These are phyloP conservation scores for Drosophila repletoides DNA, from an alignment of 1,140 invertebrate genomes.

Conservation along the genomic window DNA sequence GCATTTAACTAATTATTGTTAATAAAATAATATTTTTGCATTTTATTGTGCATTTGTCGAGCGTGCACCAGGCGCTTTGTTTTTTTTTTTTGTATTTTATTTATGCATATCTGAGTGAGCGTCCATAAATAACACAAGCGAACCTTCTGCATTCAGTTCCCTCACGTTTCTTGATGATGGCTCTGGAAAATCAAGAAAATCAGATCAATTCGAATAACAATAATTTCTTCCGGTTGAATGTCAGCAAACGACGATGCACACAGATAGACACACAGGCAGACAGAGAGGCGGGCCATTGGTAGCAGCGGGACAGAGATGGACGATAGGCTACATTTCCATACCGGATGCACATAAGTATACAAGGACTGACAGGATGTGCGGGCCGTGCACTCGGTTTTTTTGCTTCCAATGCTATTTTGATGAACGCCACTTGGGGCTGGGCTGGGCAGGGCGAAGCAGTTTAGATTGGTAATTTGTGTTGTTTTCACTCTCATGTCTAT, in stretches of 20 bases:
- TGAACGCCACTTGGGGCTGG: neutral
- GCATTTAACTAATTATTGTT: conserved; percentile 81
- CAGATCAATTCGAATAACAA: conserved; percentile 81
- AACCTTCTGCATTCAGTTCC: conserved; percentile 9
- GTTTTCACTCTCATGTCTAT: conserved; percentile 3
- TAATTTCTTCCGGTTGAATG: conserved; percentile 76
- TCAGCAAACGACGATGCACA: conserved; percentile 49
- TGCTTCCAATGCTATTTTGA: conserved; percentile 26
- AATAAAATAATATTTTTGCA: conserved; percentile 81
- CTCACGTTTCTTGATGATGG: too few species aligned
- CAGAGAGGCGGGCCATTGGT: too few species aligned
- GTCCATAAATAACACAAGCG: conserved; percentile 63
- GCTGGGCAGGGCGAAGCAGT: neutral
- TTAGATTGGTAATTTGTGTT: too few species aligned
- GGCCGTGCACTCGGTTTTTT: conserved; percentile 65
- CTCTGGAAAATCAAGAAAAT: conserved; percentile 37
- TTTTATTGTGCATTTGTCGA: conserved; percentile 69
- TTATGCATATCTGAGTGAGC: conserved; percentile 74
- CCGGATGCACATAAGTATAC: conserved; percentile 76
- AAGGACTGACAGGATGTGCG: conserved; percentile 76
- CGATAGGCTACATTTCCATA: conserved; percentile 59
- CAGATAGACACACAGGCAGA: conserved; percentile 20
- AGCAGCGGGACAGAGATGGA: conserved; percentile 17
- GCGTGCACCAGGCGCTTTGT: conserved; percentile 10
- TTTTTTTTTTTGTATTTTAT: conserved; percentile 59